phyloP scores from a whole-genome alignment of 2,113 vertebrate species.

The Oceanites oceanicus region DNA sequence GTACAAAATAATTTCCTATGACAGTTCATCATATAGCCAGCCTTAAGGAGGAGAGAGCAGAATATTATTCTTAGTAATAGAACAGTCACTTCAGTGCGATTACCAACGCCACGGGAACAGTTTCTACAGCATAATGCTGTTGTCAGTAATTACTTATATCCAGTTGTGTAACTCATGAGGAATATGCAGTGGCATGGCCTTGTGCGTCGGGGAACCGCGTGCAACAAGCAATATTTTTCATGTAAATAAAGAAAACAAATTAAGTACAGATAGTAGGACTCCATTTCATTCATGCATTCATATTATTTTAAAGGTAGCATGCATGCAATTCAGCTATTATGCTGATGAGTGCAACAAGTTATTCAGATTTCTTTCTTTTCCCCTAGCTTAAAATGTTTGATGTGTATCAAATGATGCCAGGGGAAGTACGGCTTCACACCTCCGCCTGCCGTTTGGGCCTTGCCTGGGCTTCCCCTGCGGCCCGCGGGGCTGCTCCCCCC shows the following conservation, averaged over 20 bases:
- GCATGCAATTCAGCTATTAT: neutral
- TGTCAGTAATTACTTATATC: neutral
- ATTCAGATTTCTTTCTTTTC: neutral
- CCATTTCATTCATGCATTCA: neutral
- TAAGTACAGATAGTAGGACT: neutral
- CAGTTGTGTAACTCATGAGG: neutral
- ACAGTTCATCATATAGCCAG: neutral
- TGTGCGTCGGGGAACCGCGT: neutral
- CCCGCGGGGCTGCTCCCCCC: neutral
- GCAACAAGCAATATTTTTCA: neutral
- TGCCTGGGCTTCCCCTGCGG: neutral
- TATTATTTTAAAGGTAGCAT: neutral
- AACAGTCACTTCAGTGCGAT: neutral
- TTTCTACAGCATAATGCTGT: neutral
- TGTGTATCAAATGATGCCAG: neutral
- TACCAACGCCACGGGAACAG: neutral
- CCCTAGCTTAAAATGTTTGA: neutral
- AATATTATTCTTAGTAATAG: neutral
- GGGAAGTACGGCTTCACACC: neutral
- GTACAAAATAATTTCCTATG: neutral
- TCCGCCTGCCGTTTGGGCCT: rapidly evolving
- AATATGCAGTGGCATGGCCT: neutral
- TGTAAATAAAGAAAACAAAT: neutral
- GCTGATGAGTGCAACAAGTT: neutral
- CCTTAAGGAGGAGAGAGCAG: neutral